These are phyloP conservation scores for Orientallactaga sibirica DNA, from an alignment of 2,797 vertebrate genomes.

Conservation along the genomic window DNA sequence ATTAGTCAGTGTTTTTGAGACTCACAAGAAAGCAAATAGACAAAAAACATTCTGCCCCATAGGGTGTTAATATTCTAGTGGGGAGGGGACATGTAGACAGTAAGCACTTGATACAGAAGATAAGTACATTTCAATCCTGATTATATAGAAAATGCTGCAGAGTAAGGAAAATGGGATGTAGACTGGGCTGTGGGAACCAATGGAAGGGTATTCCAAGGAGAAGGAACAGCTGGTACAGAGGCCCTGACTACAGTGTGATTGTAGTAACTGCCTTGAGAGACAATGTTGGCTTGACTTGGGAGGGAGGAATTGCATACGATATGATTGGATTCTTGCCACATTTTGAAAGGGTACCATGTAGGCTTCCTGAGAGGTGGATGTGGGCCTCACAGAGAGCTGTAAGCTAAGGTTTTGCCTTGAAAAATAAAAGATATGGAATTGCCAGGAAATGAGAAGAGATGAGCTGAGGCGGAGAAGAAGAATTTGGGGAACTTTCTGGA, in stretches of 20 bases:
- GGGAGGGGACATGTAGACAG: neutral
- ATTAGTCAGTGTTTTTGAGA: neutral
- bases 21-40: neutral
- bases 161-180: neutral
- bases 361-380: neutral
- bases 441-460: neutral
- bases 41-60: neutral
- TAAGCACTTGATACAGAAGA: neutral
- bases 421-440: neutral
- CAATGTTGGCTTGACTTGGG: neutral
- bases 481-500: neutral
- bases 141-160: neutral
- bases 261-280: neutral
- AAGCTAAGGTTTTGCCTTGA: neutral
- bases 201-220: slow-evolving; percentile 1
- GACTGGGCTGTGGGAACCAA: neutral
- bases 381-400: neutral
- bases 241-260: neutral
- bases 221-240: neutral
- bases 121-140: neutral
- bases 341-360: neutral
- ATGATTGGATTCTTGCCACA: neutral
- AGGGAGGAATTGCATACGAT: neutral
- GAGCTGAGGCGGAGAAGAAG: neutral
- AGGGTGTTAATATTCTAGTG: slow-evolving; percentile 7